Evolutionary conservation across 2,797 vertebrate species (phyloP), one percentile per base, ranked within the genome.

Genomic region (Falco berigora): DNA sequence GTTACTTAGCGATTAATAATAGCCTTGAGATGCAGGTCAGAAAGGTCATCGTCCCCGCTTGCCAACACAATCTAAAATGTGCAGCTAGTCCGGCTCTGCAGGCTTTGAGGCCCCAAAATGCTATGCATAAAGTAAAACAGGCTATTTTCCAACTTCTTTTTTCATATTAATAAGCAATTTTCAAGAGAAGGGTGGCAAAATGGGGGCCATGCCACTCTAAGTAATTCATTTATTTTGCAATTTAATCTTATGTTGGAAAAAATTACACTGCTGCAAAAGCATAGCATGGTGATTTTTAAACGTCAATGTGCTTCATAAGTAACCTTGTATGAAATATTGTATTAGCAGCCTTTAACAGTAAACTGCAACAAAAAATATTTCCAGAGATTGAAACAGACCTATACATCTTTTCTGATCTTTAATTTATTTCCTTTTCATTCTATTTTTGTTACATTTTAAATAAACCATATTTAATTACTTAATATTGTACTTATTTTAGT

Each of bases 1-100:
- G 99, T 98, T 99, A 99, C 99, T 99, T 98, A 98, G 98, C 98
- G 98, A 99, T 99, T 99, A 99, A 99, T 99, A 99, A 99, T 98
- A 98, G 98, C 98, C 98, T 97, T 97, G 98, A 98, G 98, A 98
- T 98, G 98, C 98, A 98, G 98, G 98, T 98, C 98, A 98, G 97
- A 98, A 98, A 98, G 99, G 99, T 99, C 99, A 98, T 97, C 88
- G 86, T 97, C 97, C 98, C 98, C 36, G 96, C 95, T 97, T 97
- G 98, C 98, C 98, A 98, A 80, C 94, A 97, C 97, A 97, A 97
- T 97, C 97, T 97, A 97, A 97, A 97, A 98, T 94, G 97, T 95
- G 95, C 95, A 97, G 97, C 97, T 90, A 95, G 86, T 92, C 94
- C 10, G 11, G 94, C 96, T 97, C 92, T 88, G 61, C 69, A 92